phyloP scores from a whole-genome alignment of 2,113 vertebrate species.

The Xyrauchen texanus region DNA sequence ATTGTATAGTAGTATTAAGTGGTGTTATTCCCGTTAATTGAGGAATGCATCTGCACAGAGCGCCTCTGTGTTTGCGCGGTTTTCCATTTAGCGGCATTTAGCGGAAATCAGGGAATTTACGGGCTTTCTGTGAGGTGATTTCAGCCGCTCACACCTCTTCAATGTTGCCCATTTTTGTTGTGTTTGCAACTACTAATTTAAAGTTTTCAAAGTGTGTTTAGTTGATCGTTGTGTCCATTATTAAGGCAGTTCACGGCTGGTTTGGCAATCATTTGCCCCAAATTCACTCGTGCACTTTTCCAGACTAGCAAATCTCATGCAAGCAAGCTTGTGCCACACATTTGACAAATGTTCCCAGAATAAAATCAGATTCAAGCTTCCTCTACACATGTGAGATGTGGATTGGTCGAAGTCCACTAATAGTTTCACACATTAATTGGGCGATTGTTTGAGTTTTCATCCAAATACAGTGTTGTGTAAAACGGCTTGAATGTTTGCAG shows the following conservation, averaged over 20 bases:
- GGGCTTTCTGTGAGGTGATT: too few relatives aligned
- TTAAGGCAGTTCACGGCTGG: slow-evolving; percentile 43
- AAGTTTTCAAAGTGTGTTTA: neutral
- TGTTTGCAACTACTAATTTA: neutral
- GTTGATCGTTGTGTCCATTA: neutral
- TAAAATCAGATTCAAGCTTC: too few relatives aligned
- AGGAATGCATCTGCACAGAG: neutral
- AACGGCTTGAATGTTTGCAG: neutral
- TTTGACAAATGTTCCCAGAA: too few relatives aligned
- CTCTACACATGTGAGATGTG: too few relatives aligned
- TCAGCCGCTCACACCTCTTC: neutral
- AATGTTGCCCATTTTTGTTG: neutral
- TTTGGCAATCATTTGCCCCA: slow-evolving; percentile 61
- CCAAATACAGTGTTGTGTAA: too few relatives aligned
- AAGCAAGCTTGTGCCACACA: neutral
- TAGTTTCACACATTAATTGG: too few relatives aligned
- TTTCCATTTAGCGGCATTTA: neutral
- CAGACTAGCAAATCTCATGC: too few relatives aligned
- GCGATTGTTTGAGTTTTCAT: too few relatives aligned
- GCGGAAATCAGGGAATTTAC: neutral
- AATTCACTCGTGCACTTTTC: slow-evolving; percentile 58
- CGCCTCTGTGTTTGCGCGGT: neutral
- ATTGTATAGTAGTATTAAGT: neutral
- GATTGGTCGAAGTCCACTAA: too few relatives aligned
- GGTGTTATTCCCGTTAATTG: neutral